These are phyloP conservation scores for Ernsta delagoae DNA, from an alignment of 2,888 invertebrate genomes.

Conservation along the genomic window DNA sequence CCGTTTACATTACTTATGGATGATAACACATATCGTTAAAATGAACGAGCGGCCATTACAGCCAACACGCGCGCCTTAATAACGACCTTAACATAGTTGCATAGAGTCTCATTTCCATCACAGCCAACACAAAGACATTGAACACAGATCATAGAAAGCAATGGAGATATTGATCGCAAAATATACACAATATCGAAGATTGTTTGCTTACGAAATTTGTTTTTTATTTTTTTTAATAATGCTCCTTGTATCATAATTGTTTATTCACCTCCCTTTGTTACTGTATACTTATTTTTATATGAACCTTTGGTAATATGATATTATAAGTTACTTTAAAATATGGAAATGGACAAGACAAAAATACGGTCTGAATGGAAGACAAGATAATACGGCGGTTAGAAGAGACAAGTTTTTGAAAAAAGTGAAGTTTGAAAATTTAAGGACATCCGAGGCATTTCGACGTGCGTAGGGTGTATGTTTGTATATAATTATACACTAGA, in stretches of 20 bases:
- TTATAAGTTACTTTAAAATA: too few relatives aligned
- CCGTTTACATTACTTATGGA: slow-evolving; percentile 41
- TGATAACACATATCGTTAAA: slow-evolving; percentile 41
- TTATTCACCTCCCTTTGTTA: neutral
- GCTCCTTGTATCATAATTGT: neutral
- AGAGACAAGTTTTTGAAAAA: too few relatives aligned
- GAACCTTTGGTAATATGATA: too few relatives aligned
- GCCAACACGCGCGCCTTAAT: slow-evolving; percentile 17
- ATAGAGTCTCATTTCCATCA: slow-evolving; percentile 11
- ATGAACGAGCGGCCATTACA: slow-evolving; percentile 37
- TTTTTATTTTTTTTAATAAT: slow-evolving; percentile 17
- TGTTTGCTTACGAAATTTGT: slow-evolving; percentile 8
- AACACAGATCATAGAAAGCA: slow-evolving; percentile 34
- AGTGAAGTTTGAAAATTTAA: too few relatives aligned
- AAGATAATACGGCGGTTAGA: too few relatives aligned
- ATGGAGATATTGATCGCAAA: slow-evolving; percentile 36
- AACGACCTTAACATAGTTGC: slow-evolving; percentile 20
- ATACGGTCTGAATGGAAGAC: too few relatives aligned
- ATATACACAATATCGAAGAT: slow-evolving; percentile 21
- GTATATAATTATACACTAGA: too few relatives aligned
- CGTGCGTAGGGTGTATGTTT: too few relatives aligned
- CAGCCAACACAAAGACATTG: slow-evolving; percentile 14
- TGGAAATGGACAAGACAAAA: too few relatives aligned
- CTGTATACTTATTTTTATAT: too few relatives aligned
- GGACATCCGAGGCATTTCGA: too few relatives aligned